Conservation (phyloP, 2,113 vertebrate species). For the Agelaius phoeniceus region DNA sequence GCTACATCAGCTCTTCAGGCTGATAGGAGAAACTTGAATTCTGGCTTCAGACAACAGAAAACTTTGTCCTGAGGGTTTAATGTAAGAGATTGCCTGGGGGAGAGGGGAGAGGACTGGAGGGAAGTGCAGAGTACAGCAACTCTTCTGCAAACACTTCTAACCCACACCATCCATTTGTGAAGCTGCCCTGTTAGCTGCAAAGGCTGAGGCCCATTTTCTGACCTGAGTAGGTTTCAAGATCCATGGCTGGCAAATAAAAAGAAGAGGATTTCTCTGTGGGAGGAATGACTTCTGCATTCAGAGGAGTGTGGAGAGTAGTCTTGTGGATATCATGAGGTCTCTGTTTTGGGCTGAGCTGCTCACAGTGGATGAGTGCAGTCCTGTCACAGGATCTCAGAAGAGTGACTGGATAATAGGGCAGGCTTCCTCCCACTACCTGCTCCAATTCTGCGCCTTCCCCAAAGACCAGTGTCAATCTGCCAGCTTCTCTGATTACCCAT, state of each 20-base stretch:
- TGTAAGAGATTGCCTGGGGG: not conserved
- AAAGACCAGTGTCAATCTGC: not conserved
- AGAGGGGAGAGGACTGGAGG: accelerated
- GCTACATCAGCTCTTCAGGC: not conserved
- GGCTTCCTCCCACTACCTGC: not conserved
- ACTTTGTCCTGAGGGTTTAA: not conserved
- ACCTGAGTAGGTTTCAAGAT: not conserved
- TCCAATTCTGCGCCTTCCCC: not conserved
- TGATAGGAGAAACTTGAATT: not conserved
- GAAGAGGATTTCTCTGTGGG: not conserved
- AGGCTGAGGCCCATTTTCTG: not conserved
- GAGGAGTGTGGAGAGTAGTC: not conserved
- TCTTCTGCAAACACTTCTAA: not conserved
- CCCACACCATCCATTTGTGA: not conserved
- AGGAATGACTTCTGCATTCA: not conserved
- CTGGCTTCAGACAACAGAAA: not conserved
- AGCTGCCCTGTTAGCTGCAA: not conserved
- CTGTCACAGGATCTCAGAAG: not conserved
- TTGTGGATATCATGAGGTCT: not conserved
- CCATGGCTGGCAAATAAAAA: not conserved
- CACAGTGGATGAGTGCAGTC: not conserved
- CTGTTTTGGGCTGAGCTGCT: not conserved
- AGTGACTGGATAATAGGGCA: not conserved
- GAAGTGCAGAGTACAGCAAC: not conserved
- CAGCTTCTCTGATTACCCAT: not conserved